These are phyloP conservation scores for Lithobates pipiens DNA, from an alignment of 2,797 vertebrate genomes.

Conservation along the genomic window DNA sequence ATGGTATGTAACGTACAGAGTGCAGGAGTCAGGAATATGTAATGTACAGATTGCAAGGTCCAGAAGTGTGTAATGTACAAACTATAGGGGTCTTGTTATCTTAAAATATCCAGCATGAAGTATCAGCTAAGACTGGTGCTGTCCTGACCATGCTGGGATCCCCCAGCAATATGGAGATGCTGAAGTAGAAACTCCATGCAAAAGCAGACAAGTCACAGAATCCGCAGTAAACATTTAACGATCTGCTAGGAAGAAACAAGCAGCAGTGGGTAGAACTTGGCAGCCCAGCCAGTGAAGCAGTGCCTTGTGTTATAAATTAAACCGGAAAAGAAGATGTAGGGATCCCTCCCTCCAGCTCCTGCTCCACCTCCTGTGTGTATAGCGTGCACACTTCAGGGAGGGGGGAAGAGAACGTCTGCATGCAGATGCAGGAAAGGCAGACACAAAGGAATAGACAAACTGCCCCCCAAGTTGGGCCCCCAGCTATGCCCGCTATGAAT, in stretches of 20 bases:
- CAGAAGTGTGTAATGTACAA: too few relatives aligned
- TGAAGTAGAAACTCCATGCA: not conserved
- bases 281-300: conserved; percentile 41
- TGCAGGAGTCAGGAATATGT: too few relatives aligned
- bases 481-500: too few relatives aligned
- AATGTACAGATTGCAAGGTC: too few relatives aligned
- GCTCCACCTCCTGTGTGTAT: conserved; percentile 56
- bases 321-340: conserved; percentile 56
- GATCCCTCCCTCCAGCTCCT: conserved; percentile 52
- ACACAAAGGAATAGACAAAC: conserved; percentile 67
- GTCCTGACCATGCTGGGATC: not conserved
- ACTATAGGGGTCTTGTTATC: not conserved
- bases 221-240: conserved; percentile 26
- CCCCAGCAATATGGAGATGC: not conserved
- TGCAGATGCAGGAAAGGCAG: conserved; percentile 56
- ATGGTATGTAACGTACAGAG: too few relatives aligned
- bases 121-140: not conserved
- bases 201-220: not conserved
- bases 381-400: not conserved
- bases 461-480: too few relatives aligned
- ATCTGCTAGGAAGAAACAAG: conserved; percentile 7
- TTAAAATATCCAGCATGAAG: not conserved
- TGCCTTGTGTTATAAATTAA: conserved; percentile 59
- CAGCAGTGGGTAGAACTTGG: conserved; percentile 12
- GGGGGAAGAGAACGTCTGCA: conserved; percentile 22